These are phyloP conservation scores for Lepeophtheirus nordmannii DNA, from an alignment of 2,888 invertebrate genomes.

Conservation along the genomic window DNA sequence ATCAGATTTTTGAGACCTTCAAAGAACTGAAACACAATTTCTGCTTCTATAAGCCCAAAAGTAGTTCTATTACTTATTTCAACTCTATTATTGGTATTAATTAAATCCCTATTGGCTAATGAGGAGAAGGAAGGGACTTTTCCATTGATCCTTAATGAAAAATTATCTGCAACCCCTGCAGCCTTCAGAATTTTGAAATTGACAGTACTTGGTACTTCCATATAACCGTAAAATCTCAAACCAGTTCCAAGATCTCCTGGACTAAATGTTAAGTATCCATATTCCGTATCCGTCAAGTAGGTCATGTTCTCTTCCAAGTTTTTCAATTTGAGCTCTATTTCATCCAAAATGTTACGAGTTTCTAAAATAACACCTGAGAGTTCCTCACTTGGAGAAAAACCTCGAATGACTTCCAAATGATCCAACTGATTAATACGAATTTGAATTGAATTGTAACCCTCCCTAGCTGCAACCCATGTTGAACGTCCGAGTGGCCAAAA, in stretches of 20 bases:
- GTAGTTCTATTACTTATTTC: neutral
- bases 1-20: neutral
- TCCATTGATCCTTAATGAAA: neutral
- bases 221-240: neutral
- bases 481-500: neutral
- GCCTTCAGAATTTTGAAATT: neutral
- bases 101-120: neutral
- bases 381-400: neutral
- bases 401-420: neutral
- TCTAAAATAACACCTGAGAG: neutral
- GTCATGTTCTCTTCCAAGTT: neutral
- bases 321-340: neutral
- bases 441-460: neutral
- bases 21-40: conserved; percentile 1
- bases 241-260: neutral
- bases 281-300: neutral
- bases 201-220: neutral
- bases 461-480: neutral
- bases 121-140: neutral
- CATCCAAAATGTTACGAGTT: neutral
- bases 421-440: neutral
- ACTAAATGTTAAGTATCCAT: neutral
- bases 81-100: neutral
- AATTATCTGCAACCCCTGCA: neutral
- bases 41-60: neutral